Evolutionary conservation across 2,797 vertebrate genomes (phyloP), one percentile per base, ranked within the genome.

Genomic region (Galaxias olidus): DNA sequence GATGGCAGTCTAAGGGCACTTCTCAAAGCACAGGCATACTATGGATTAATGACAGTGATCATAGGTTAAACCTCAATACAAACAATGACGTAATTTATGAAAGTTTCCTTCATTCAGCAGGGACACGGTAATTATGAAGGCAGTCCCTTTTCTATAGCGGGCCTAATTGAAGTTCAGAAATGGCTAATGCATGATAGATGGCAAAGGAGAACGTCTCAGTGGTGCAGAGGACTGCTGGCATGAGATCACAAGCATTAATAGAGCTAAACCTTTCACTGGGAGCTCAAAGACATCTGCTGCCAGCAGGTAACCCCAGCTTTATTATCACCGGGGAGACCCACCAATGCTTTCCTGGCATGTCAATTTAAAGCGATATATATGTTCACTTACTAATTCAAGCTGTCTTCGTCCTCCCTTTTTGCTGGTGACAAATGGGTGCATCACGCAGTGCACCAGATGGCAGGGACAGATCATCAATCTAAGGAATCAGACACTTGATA

Each of bases 371-470:
- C 78, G 66, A 86, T 89, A 86, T 88, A 88, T 87, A 86, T 84
- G 82, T 89, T 88, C 86, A 73, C 83, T 65, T 81, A 79, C 75
- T 90, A 91, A 90, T 89, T 87, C 84, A 77, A 79, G 84, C 84
- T 89, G 88, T 91, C 91, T 87, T 86, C 85, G 83, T 87, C 84
- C 81, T 83, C 85, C 86, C 78, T 83, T 84, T 88, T 90, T 84
- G 86, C 74, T 74, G 75, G 88, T 91, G 90, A 92, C 87, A 89
- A 91, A 91, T 92, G 87, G 78, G 59, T 84, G 85, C 86, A 57
- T 83, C 89, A 89, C 59, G 81, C 87, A 57, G 89, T 59, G 89
- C 80, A 71, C 82, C 92, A 93, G 92, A 93, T 93, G 92, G 91
- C 84, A 74, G 68, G 73, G 78, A 80, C 59, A 72, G 74, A 83